Conservation (phyloP, 2,888 invertebrate species). For the Volucella bombylans region DNA sequence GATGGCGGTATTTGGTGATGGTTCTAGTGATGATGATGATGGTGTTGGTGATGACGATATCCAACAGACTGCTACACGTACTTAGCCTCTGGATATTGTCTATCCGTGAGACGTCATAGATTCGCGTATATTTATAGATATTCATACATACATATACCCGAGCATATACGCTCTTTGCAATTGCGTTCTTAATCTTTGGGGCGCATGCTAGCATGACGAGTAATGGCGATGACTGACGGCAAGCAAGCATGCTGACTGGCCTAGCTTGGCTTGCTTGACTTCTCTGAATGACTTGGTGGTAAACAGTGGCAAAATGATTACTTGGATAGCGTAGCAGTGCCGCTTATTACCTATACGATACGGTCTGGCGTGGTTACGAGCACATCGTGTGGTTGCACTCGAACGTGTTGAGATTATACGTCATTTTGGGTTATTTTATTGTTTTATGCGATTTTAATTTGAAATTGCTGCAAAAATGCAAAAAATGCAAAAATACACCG, state of each 20-base stretch:
- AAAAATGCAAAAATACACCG: constrained; percentile 60
- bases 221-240: constrained; percentile 72
- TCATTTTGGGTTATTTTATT: constrained; percentile 72
- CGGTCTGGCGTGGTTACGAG: constrained; percentile 21
- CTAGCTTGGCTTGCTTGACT: too few species aligned
- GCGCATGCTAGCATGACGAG: constrained; percentile 74
- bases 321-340: constrained; percentile 48
- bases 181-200: constrained; percentile 70
- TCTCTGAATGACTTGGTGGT: background rate
- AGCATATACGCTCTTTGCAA: constrained; percentile 42
- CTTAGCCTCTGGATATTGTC: constrained; percentile 69
- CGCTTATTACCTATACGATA: constrained; percentile 8
- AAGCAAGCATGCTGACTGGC: constrained; percentile 61
- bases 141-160: too few species aligned
- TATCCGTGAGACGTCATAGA: constrained; percentile 71
- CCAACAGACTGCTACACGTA: constrained; percentile 52
- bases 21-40: constrained; percentile 13
- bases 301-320: constrained; percentile 66
- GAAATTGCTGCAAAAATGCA: constrained; percentile 65
- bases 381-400: constrained; percentile 48
- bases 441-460: constrained; percentile 73
- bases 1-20: constrained; percentile 15
- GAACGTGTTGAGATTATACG: constrained; percentile 71
- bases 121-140: constrained; percentile 46
- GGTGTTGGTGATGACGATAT: constrained; percentile 36